These are phyloP conservation scores for Argentina silus DNA, from an alignment of 2,797 vertebrate genomes.

Conservation along the genomic window DNA sequence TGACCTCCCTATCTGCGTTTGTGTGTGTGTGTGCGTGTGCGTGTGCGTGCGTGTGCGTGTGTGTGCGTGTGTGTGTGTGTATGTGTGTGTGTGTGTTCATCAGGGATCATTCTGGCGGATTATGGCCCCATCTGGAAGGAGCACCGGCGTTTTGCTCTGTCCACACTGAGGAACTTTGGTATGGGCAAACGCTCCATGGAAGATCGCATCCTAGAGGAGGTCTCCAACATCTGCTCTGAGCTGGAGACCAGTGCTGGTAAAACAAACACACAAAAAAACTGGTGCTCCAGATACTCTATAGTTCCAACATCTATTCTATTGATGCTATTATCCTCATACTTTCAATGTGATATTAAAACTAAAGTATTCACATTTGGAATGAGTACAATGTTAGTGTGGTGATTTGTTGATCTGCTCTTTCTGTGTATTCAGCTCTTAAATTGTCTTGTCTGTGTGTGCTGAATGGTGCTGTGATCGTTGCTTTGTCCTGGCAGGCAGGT, in stretches of 20 bases:
- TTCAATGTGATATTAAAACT: not conserved
- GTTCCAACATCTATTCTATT: not conserved
- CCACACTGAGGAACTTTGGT: constrained; percentile 36
- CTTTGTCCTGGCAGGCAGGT: constrained; percentile 5
- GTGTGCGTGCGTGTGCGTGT: not conserved
- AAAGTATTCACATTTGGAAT: not conserved
- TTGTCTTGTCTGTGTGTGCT: not conserved
- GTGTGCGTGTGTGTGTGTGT: not conserved
- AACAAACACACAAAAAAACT: not conserved
- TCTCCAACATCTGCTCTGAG: constrained; percentile 13
- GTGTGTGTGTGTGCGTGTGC: too few relatives aligned
- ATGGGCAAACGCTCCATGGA: constrained; percentile 41
- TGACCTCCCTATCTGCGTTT: too few relatives aligned
- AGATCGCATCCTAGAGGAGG: constrained; percentile 32
- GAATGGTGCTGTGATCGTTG: too few relatives aligned
- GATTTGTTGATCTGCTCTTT: not conserved
- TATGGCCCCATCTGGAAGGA: constrained; percentile 27
- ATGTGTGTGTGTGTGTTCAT: not conserved
- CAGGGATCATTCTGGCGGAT: not conserved
- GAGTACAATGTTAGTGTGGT: not conserved
- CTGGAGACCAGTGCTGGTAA: constrained; percentile 30
- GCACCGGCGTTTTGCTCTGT: constrained; percentile 38
- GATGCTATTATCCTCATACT: not conserved
- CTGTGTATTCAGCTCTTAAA: not conserved
- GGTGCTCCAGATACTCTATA: not conserved